A percentile compares a stretch with the other conserved stretches of the same genome.
Evolutionary conservation across 1,140 invertebrate species (phyloP).

Genomic region (Venustaconcha ellipsiformis): DNA sequence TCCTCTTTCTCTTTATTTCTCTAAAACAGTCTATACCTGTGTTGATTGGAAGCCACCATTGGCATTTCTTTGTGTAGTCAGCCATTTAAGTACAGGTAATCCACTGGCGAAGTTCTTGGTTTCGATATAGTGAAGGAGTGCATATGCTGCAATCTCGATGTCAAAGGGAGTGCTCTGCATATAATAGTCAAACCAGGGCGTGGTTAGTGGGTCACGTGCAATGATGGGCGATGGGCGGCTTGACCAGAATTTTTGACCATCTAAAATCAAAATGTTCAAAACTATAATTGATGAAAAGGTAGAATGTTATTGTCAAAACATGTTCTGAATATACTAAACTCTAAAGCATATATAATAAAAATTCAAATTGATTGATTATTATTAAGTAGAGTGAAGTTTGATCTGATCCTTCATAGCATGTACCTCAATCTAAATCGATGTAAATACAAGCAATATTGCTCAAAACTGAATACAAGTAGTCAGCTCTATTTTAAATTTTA

Average conservation of each 20-base stretch:
- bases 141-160: constrained; percentile 88
- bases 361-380: too few relatives aligned
- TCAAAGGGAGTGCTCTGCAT: constrained; percentile 67
- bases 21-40: constrained; percentile 38
- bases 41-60: constrained; percentile 86
- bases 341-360: too few relatives aligned
- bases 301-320: background rate
- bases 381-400: too few relatives aligned
- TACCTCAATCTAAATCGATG: too few relatives aligned
- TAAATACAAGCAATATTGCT: too few relatives aligned
- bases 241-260: constrained; percentile 28
- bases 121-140: constrained; percentile 74
- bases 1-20: background rate
- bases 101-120: constrained; percentile 62
- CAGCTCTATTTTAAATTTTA: too few relatives aligned
- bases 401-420: too few relatives aligned
- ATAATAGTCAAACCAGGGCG: background rate
- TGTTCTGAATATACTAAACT: too few relatives aligned
- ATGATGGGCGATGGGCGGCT: background rate
- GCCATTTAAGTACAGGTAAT: constrained; percentile 85
- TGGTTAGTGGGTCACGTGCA: background rate
- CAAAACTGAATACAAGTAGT: too few relatives aligned
- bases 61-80: constrained; percentile 82
- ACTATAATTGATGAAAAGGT: background rate
- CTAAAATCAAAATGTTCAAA: background rate